A percentile compares a stretch with the other conserved stretches of the same genome.
Conservation (phyloP, 2,888 invertebrate genomes). For the Stegophylla sp. region DNA sequence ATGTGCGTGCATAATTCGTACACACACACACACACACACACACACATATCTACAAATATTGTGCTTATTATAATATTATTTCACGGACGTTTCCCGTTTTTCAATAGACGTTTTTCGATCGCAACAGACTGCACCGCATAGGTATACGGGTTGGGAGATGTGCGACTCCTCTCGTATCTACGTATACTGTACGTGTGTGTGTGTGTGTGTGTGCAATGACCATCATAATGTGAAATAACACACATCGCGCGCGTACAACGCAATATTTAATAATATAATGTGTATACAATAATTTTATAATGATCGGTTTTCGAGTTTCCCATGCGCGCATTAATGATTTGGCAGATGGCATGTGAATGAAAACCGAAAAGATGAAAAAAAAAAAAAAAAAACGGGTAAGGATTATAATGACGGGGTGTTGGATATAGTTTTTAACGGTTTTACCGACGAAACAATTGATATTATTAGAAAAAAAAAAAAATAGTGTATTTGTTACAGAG, state of each 20-base stretch:
- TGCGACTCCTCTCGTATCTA: too few species aligned
- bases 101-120: too few species aligned
- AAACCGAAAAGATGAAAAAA: constrained; percentile 27
- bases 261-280: not conserved
- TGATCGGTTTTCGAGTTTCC: constrained; percentile 58
- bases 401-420: constrained; percentile 42
- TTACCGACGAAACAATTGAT: constrained; percentile 41
- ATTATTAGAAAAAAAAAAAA: constrained; percentile 36
- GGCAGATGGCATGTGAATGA: constrained; percentile 59
- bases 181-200: not conserved
- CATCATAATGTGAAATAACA: not conserved
- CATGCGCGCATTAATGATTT: constrained; percentile 58
- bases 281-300: constrained; percentile 45
- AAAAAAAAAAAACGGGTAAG: not conserved
- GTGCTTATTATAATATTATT: too few species aligned
- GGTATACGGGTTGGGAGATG: too few species aligned
- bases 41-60: too few species aligned
- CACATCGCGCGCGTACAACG: not conserved
- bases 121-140: too few species aligned
- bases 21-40: too few species aligned
- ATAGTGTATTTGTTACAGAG: constrained; percentile 7
- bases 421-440: constrained; percentile 54
- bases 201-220: not conserved
- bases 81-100: too few species aligned
- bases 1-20: too few species aligned